A percentile compares a stretch with the other conserved stretches of the same genome.
Evolutionary conservation across 2,888 invertebrate species (phyloP).

Genomic region (Drosophila atripex): DNA sequence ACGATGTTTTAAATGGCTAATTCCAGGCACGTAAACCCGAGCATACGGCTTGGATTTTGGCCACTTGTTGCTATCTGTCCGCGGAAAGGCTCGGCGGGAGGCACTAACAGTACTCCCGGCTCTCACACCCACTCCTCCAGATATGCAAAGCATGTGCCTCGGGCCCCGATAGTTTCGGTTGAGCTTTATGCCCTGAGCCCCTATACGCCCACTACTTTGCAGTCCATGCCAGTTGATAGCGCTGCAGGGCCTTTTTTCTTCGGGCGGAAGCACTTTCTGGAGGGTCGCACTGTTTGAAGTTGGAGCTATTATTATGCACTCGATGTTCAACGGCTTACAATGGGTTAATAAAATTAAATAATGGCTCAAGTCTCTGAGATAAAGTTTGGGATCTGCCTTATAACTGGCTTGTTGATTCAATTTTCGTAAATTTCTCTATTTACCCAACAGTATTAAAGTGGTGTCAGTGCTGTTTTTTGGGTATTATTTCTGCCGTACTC

Average conservation of each 20-base stretch:
- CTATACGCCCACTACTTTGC: conserved; percentile 21
- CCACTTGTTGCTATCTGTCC: conserved; percentile 62
- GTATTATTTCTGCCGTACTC: conserved; percentile 32
- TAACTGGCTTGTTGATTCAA: conserved; percentile 21
- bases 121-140: neutral
- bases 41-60: conserved; percentile 50
- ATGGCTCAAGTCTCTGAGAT: neutral
- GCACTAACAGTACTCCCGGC: conserved; percentile 19
- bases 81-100: conserved; percentile 8
- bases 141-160: conserved; percentile 51
- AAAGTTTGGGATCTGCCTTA: conserved; percentile 8
- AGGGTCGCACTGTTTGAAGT: conserved; percentile 27
- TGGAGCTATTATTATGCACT: conserved; percentile 18
- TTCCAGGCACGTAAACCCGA: conserved; percentile 70
- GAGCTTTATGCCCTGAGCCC: conserved; percentile 23
- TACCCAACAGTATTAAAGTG: conserved; percentile 65
- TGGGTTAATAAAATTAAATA: conserved; percentile 16
- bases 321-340: conserved; percentile 11
- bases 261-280: conserved; percentile 29
- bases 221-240: conserved; percentile 33
- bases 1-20: conserved; percentile 53
- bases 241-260: conserved; percentile 5
- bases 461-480: conserved; percentile 38
- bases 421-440: conserved; percentile 51
- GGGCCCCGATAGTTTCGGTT: conserved; percentile 10